These are phyloP conservation scores for Fringilla coelebs DNA, from an alignment of 2,797 vertebrate species.

Conservation along the genomic window DNA sequence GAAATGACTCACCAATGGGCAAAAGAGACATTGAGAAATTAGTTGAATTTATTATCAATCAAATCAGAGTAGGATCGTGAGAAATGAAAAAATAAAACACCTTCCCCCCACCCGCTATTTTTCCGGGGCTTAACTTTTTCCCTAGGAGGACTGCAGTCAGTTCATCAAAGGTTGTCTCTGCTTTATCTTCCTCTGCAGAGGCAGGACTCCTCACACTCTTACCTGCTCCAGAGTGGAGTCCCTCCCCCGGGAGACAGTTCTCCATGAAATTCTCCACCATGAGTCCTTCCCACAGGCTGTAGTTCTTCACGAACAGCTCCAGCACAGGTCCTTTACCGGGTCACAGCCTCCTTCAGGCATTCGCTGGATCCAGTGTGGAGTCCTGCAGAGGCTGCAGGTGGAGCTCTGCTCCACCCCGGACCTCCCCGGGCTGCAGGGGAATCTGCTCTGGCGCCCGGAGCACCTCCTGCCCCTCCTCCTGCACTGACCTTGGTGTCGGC, in stretches of 20 bases:
- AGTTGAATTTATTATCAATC: not conserved
- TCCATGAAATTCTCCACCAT: not conserved
- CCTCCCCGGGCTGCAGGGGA: not conserved
- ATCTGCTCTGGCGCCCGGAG: not conserved
- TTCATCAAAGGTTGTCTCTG: not conserved
- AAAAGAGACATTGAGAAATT: not conserved
- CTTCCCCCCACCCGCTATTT: accelerated
- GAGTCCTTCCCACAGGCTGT: not conserved
- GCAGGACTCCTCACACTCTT: not conserved
- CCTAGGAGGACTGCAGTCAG: not conserved
- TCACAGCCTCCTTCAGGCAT: not conserved
- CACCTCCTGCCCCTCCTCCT: not conserved
- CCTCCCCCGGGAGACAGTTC: not conserved
- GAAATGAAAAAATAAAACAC: not conserved
- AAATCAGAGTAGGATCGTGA: not conserved
- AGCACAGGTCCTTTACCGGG: not conserved
- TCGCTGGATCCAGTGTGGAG: not conserved
- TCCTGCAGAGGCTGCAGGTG: not conserved
- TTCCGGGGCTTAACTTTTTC: not conserved
- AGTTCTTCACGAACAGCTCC: not conserved
- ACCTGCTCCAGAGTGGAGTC: not conserved
- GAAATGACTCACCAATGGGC: not conserved
- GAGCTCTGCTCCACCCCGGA: not conserved
- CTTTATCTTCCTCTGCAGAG: not conserved
- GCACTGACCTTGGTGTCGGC: not conserved